Conservation (phyloP, 2,113 vertebrate genomes). For the Pyrgilauda ruficollis region DNA sequence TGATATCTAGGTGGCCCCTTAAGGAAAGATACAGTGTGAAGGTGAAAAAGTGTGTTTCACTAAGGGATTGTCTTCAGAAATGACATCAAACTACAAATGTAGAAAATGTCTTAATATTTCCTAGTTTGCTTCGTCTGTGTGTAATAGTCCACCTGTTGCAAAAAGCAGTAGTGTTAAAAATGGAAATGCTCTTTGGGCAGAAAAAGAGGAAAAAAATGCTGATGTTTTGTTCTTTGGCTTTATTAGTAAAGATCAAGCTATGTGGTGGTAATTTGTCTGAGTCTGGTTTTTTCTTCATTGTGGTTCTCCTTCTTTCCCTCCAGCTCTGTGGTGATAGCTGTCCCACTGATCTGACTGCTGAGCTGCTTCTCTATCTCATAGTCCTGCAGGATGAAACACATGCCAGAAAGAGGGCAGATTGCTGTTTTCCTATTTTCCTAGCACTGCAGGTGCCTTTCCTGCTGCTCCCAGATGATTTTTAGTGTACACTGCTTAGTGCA, state of each 20-base stretch:
- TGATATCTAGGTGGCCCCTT: background rate
- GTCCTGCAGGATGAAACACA: background rate
- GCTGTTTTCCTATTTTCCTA: background rate
- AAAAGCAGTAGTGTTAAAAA: constrained; percentile 51
- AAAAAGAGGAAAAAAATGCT: constrained; percentile 12
- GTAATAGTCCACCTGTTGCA: constrained; percentile 31
- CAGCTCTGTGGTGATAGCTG: background rate
- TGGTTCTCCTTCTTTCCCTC: background rate
- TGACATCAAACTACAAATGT: background rate
- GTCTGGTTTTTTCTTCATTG: rapidly evolving
- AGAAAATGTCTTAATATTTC: background rate
- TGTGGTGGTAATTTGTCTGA: background rate
- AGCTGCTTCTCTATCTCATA: rapidly evolving
- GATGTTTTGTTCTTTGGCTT: constrained; percentile 58
- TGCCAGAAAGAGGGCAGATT: too few relatives aligned
- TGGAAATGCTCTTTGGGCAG: constrained; percentile 24
- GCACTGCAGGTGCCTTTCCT: background rate
- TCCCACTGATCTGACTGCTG: background rate
- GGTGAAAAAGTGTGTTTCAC: background rate
- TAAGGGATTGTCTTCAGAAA: background rate
- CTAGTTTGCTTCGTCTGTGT: constrained; percentile 8
- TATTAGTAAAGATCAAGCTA: constrained; percentile 65
- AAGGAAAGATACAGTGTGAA: background rate
- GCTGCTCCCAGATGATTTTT: background rate
- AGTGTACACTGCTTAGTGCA: rapidly evolving